Conservation (phyloP, 2,888 invertebrate genomes). For the Megalurothrips usitatus region DNA sequence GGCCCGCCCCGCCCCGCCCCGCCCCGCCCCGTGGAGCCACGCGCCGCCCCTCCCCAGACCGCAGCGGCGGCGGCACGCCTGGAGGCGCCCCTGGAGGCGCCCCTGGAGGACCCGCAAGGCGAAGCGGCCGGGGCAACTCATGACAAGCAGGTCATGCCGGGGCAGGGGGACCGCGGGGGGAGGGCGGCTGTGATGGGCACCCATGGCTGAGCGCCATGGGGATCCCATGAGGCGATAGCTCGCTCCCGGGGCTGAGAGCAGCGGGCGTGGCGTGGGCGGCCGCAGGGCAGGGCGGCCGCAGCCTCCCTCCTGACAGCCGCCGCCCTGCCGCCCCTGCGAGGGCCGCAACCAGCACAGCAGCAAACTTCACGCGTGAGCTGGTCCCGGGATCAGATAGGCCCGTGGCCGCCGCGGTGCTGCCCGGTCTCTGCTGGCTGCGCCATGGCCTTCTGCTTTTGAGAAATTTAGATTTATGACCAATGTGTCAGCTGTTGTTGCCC, state of each 20-base stretch:
- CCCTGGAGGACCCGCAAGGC: no score
- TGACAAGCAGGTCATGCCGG: not conserved
- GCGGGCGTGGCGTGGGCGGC: not conserved
- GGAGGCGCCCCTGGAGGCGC: no score
- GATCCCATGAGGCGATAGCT: no score
- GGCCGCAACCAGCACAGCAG: no score
- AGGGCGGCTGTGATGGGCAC: not conserved
- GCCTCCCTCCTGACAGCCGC: not conserved
- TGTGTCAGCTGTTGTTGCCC: conserved; percentile 15
- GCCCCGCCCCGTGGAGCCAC: no score
- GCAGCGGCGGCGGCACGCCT: no score
- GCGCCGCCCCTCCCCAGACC: no score
- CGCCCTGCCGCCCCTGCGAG: not conserved
- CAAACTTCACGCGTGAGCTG: conserved; percentile 6
- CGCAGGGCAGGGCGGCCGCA: not conserved
- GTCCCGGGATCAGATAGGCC: not conserved
- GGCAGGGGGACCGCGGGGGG: not conserved
- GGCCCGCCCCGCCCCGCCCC: no score
- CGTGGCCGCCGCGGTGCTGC: not conserved
- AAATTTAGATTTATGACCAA: conserved; percentile 27
- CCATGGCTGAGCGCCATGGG: no score
- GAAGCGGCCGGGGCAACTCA: no score
- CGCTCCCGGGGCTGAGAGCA: not conserved
- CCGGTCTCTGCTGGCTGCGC: no score
- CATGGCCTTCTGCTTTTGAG: not conserved